Percentiles rank a stretch among this genome's conserved stretches.
These are phyloP conservation scores for Danio jaintianensis DNA, from an alignment of 2,797 vertebrate genomes.

Conservation along the genomic window DNA sequence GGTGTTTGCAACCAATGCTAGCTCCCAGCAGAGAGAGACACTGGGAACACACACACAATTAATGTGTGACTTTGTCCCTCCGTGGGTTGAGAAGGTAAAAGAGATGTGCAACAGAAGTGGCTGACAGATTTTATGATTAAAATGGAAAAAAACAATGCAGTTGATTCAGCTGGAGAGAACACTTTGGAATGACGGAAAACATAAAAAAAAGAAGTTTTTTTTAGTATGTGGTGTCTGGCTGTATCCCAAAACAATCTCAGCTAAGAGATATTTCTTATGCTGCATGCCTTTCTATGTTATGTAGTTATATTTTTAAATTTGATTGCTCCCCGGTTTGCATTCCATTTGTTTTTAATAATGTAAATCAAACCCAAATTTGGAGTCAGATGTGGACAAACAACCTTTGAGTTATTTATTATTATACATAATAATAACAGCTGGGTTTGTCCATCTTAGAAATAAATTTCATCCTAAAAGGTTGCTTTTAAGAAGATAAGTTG, in stretches of 20 bases:
- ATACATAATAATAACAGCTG: too few species aligned
- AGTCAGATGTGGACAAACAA: too few species aligned
- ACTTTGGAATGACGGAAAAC: not conserved
- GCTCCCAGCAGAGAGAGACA: conserved; percentile 84
- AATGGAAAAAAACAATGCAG: conserved; percentile 11
- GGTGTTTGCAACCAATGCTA: conserved; percentile 84
- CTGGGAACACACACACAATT: conserved; percentile 73
- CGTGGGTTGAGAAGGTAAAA: conserved; percentile 4
- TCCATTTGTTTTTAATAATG: not conserved
- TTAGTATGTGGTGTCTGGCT: conserved; percentile 11
- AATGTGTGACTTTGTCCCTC: conserved; percentile 35
- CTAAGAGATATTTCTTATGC: not conserved
- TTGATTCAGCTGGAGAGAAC: not conserved
- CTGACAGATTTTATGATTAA: not conserved
- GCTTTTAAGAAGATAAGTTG: too few species aligned
- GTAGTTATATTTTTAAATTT: not conserved
- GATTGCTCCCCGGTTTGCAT: not conserved
- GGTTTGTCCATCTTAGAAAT: too few species aligned
- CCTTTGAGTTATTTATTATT: too few species aligned
- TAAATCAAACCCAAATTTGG: too few species aligned
- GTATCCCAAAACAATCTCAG: conserved; percentile 10
- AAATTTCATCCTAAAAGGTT: too few species aligned
- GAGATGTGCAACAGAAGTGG: conserved; percentile 6
- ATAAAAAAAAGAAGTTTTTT: not conserved
- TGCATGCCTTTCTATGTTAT: not conserved